These are phyloP conservation scores for Hydrotaea cyrtoneurina DNA, from an alignment of 2,888 invertebrate genomes.

Conservation along the genomic window DNA sequence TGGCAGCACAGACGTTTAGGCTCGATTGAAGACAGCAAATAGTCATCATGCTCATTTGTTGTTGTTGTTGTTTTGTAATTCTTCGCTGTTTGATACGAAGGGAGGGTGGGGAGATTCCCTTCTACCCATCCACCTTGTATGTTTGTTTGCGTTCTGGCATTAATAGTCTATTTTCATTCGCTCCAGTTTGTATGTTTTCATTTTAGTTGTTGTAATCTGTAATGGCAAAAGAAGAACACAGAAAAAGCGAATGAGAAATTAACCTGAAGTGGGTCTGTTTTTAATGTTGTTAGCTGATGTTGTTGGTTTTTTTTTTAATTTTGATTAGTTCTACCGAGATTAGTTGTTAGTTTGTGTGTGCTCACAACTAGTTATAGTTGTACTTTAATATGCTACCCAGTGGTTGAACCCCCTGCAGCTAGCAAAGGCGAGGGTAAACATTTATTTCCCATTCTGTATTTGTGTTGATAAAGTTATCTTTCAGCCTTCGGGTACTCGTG, in stretches of 20 bases:
- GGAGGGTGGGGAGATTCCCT: neutral
- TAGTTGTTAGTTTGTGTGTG: neutral
- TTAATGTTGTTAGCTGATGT: constrained; percentile 23
- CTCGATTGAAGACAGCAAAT: neutral
- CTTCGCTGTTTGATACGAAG: constrained; percentile 38
- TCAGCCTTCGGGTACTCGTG: neutral
- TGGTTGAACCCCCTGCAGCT: neutral
- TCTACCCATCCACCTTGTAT: neutral
- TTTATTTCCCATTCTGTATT: neutral
- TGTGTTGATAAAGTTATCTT: neutral
- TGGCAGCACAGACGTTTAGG: neutral
- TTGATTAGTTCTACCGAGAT: constrained; percentile 43
- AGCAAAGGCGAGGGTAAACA: neutral
- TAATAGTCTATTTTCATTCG: neutral
- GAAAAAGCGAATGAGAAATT: neutral
- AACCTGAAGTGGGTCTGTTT: neutral
- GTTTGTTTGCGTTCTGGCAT: neutral
- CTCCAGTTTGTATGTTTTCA: neutral
- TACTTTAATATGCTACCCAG: no score
- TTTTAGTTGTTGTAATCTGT: constrained; percentile 41
- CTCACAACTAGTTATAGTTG: neutral
- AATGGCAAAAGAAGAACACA: neutral
- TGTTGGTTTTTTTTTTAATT: constrained; percentile 24
- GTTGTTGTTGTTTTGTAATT: constrained; percentile 40
- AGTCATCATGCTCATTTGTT: constrained; percentile 26